Evolutionary conservation across 2,888 invertebrate species (phyloP).

Genomic region (Chymomyza procnemis): DNA sequence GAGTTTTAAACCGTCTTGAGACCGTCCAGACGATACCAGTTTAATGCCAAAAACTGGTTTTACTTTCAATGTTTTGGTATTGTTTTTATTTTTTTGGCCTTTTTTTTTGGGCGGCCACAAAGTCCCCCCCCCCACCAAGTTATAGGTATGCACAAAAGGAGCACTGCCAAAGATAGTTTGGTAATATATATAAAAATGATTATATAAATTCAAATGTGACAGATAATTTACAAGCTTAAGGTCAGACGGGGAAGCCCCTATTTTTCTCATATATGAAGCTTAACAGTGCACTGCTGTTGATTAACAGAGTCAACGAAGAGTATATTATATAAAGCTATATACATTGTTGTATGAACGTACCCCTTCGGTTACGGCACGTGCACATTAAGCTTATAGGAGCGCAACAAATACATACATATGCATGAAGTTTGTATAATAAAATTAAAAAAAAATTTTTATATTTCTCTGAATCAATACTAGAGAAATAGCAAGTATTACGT

Average conservation of each 20-base stretch:
- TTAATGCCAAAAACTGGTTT: slow-evolving; percentile 3
- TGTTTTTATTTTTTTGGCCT: neutral
- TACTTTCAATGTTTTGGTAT: slow-evolving; percentile 1
- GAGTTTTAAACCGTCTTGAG: neutral
- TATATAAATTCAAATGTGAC: neutral
- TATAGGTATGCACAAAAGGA: neutral
- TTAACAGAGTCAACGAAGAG: slow-evolving; percentile 8
- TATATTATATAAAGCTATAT: slow-evolving; percentile 24
- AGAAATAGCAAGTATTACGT: too few species aligned
- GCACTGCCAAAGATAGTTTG: neutral
- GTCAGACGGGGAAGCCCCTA: neutral
- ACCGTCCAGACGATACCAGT: neutral
- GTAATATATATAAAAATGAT: neutral
- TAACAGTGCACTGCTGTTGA: slow-evolving; percentile 40
- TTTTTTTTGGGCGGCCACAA: neutral
- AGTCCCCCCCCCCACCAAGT: too few species aligned
- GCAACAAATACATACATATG: slow-evolving; percentile 18
- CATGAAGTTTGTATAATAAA: too few species aligned
- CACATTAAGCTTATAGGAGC: slow-evolving; percentile 34
- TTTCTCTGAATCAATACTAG: too few species aligned
- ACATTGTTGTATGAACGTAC: slow-evolving; percentile 6
- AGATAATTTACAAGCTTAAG: neutral
- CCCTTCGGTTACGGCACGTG: slow-evolving; percentile 49
- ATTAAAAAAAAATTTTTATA: too few species aligned
- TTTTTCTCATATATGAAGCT: neutral